phyloP scores from a whole-genome alignment of 2,113 vertebrate genomes.

The Mustela lutreola region DNA sequence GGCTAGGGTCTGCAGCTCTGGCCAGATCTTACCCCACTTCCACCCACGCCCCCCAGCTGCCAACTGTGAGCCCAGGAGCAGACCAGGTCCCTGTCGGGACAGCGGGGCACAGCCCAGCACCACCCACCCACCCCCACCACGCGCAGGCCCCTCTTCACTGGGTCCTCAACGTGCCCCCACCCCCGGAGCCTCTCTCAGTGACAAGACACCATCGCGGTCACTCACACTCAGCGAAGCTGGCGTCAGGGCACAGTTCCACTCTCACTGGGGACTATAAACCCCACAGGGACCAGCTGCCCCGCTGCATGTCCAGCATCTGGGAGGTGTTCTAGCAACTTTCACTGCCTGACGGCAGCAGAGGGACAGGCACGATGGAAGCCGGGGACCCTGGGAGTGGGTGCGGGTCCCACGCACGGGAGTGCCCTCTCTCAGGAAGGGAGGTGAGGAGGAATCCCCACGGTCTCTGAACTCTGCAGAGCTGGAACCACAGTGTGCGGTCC shows the following conservation, averaged over 20 bases:
- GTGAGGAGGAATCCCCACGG: not conserved
- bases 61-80: not conserved
- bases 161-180: constrained; percentile 26
- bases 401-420: accelerated
- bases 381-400: accelerated
- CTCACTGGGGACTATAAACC: not conserved
- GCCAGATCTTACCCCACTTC: not conserved
- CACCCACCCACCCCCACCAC: not conserved
- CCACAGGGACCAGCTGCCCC: not conserved
- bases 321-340: accelerated
- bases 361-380: no score
- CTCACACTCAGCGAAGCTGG: accelerated
- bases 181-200: accelerated
- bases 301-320: accelerated
- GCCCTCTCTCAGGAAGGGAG: not conserved
- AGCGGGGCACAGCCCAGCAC: not conserved
- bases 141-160: constrained; percentile 54
- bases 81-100: not conserved
- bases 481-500: accelerated
- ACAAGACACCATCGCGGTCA: accelerated
- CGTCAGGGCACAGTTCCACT: accelerated
- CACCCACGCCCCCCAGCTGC: not conserved
- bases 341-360: accelerated
- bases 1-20: not conserved
- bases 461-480: not conserved